Evolutionary conservation across 2,888 invertebrate genomes (phyloP).

Genomic region (Ptilodon capucinus): DNA sequence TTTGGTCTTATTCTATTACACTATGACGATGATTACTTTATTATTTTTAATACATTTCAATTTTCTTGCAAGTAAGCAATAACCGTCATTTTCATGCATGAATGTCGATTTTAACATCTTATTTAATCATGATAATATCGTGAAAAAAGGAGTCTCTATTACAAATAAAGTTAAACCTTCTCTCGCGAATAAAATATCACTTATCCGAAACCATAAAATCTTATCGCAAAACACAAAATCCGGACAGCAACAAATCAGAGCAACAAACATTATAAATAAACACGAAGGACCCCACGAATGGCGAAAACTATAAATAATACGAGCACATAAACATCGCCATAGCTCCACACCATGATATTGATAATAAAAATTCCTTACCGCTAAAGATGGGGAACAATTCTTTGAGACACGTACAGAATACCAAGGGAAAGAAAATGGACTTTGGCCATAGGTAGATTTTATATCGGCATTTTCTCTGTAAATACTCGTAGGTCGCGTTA

Average conservation of each 20-base stretch:
- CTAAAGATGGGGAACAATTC: conserved; percentile 34
- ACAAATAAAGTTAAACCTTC: no score
- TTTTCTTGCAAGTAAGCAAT: no score
- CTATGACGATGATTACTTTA: no score
- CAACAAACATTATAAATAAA: conserved; percentile 37
- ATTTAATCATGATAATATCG: no score
- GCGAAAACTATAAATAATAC: conserved; percentile 49
- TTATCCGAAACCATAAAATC: background rate
- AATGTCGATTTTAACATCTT: no score
- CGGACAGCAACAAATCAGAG: background rate
- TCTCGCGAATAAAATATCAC: conserved; percentile 6
- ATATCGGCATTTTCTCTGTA: background rate
- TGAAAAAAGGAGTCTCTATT: no score
- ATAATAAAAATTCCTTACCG: conserved; percentile 67
- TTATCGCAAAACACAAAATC: background rate
- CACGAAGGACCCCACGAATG: conserved; percentile 33
- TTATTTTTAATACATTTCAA: no score
- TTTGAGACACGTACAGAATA: conserved; percentile 23
- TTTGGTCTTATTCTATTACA: no score
- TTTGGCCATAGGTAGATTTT: conserved; percentile 14
- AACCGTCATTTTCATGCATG: no score
- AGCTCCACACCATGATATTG: conserved; percentile 57
- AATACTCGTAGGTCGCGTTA: background rate
- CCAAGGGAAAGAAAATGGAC: conserved; percentile 27
- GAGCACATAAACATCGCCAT: conserved; percentile 42